These are phyloP conservation scores for Torymus texanus DNA, from an alignment of 2,888 invertebrate genomes.

Conservation along the genomic window DNA sequence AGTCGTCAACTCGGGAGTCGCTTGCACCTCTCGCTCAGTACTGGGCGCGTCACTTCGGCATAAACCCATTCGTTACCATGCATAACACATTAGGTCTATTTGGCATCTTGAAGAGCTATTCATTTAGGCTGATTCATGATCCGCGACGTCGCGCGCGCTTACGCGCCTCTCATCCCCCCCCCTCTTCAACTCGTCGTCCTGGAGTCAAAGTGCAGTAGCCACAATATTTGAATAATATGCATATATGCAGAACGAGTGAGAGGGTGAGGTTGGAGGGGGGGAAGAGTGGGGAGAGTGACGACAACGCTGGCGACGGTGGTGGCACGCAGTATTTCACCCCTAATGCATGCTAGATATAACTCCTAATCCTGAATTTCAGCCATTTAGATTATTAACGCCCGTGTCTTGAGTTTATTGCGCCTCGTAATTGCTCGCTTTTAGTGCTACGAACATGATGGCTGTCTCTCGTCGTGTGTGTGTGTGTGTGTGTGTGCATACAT, in stretches of 20 bases:
- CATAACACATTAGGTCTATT: slow-evolving; percentile 50
- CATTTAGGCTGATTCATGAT: slow-evolving; percentile 47
- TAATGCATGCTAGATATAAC: slow-evolving; percentile 44
- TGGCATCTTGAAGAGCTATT: slow-evolving; percentile 50
- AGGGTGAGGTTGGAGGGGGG: neutral
- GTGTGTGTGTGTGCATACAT: neutral
- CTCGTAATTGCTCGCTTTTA: slow-evolving; percentile 54
- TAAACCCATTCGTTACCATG: slow-evolving; percentile 46
- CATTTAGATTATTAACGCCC: slow-evolving; percentile 54
- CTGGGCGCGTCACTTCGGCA: slow-evolving; percentile 33
- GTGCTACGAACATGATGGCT: slow-evolving; percentile 29
- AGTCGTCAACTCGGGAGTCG: slow-evolving; percentile 15
- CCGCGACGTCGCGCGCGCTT: neutral
- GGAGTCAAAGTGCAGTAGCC: slow-evolving; percentile 41
- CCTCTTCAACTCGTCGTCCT: no score
- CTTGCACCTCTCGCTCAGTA: no score
- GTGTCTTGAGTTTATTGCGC: slow-evolving; percentile 52
- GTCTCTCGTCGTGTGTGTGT: neutral
- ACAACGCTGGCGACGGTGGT: neutral
- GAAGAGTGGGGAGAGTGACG: no score
- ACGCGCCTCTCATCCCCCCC: neutral
- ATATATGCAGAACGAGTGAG: slow-evolving; percentile 24
- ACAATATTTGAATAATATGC: slow-evolving; percentile 55
- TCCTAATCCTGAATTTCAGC: slow-evolving; percentile 49
- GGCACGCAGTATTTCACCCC: slow-evolving; percentile 46